phyloP scores from a whole-genome alignment of 1,140 invertebrate species.

The Bombus vancouverensis region DNA sequence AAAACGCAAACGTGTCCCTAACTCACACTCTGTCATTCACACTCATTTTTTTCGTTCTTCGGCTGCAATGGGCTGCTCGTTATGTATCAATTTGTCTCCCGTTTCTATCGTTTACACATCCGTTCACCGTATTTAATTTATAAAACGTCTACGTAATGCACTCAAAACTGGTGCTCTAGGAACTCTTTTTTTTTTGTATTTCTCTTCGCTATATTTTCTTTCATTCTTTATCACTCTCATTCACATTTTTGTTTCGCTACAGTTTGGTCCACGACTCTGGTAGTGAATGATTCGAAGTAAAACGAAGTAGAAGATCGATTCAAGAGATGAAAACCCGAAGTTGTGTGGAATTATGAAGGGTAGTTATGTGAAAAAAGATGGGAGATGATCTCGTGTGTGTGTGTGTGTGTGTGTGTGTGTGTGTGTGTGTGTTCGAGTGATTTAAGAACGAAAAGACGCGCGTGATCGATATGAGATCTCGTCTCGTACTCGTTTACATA shows the following conservation, averaged over 20 bases:
- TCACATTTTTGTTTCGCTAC: constrained; percentile 56
- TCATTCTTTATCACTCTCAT: constrained; percentile 4
- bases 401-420: not conserved
- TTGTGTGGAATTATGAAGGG: not conserved
- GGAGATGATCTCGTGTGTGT: not conserved
- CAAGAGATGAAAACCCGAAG: not conserved
- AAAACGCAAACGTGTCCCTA: constrained; percentile 11
- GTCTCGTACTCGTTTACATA: constrained; percentile 40
- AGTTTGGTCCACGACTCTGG: constrained; percentile 75
- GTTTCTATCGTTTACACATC: constrained; percentile 6
- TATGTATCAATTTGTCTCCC: not conserved
- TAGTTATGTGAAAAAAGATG: constrained; percentile 21
- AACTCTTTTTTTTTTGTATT: constrained; percentile 35
- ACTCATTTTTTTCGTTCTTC: not conserved
- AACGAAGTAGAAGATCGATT: constrained; percentile 15
- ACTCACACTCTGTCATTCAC: constrained; percentile 11
- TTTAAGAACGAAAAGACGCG: constrained; percentile 29
- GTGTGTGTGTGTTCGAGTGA: not conserved
- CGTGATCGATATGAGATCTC: constrained; percentile 36
- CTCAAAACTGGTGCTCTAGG: constrained; percentile 38
- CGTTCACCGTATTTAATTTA: constrained; percentile 14
- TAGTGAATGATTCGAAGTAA: constrained; percentile 49
- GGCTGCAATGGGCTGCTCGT: not conserved
- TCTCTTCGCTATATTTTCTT: constrained; percentile 4
- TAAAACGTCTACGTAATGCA: constrained; percentile 35